Conservation (phyloP, 2,888 invertebrate species). For the Hirtodrosophila trivittata region DNA sequence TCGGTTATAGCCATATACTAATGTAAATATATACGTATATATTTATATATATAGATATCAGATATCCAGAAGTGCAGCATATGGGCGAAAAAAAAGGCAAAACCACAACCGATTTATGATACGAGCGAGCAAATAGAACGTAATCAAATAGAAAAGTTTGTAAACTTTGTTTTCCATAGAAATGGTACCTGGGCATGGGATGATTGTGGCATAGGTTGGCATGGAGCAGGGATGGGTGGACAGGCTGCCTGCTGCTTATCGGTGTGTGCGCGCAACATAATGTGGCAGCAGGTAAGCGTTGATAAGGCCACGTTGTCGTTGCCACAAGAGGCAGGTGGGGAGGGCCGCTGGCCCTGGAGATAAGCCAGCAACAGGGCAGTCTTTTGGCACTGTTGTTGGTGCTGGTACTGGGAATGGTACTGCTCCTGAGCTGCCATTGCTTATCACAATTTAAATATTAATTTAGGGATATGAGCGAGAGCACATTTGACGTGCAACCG, state of each 20-base stretch:
- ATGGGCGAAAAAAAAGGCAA: conserved; percentile 46
- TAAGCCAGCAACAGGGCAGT: conserved; percentile 44
- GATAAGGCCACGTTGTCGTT: conserved; percentile 41
- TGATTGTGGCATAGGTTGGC: conserved; percentile 2
- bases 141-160: conserved; percentile 70
- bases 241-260: conserved; percentile 43
- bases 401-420: too few relatives aligned
- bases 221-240: conserved; percentile 8
- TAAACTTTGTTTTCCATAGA: conserved; percentile 41
- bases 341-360: too few relatives aligned
- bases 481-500: conserved; percentile 39
- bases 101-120: conserved; percentile 55
- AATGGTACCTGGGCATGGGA: conserved; percentile 1
- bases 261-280: conserved; percentile 42
- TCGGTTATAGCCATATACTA: conserved; percentile 29
- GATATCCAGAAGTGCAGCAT: conserved; percentile 41
- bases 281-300: conserved; percentile 59
- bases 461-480: conserved; percentile 61
- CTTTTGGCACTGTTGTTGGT: conserved; percentile 11
- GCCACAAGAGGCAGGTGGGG: conserved; percentile 10
- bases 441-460: conserved; percentile 77
- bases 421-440: conserved; percentile 45
- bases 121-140: conserved; percentile 51
- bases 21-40: background rate
- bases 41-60: conserved; percentile 17